phyloP scores from a whole-genome alignment of 2,113 vertebrate species.

The Crotalus tigris region DNA sequence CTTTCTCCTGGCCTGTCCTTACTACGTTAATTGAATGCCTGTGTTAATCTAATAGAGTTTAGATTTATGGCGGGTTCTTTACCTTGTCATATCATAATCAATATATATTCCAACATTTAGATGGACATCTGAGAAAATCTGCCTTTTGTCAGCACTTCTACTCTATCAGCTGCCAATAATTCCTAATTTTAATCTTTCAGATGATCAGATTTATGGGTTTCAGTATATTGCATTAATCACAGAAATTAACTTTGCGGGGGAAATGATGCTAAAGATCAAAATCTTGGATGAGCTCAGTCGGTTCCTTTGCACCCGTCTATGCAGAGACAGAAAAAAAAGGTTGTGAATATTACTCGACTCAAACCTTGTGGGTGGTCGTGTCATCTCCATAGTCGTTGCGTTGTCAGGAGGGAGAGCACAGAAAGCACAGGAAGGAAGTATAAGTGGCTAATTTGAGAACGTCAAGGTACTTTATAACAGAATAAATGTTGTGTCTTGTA shows the following conservation, averaged over 20 bases:
- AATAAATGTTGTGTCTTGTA: no score
- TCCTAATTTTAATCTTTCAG: constrained; percentile 72
- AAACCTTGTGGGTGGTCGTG: constrained; percentile 35
- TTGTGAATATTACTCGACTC: constrained; percentile 44
- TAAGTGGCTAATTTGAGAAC: constrained; percentile 37
- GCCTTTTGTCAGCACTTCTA: constrained; percentile 66
- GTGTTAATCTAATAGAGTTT: constrained; percentile 78
- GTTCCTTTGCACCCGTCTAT: constrained; percentile 11
- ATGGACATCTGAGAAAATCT: constrained; percentile 72
- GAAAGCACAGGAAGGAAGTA: constrained; percentile 11
- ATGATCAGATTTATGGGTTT: constrained; percentile 67
- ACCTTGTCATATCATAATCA: constrained; percentile 76
- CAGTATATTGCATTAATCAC: constrained; percentile 70
- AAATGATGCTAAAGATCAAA: constrained; percentile 73
- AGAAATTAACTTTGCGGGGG: constrained; percentile 75
- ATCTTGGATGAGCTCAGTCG: constrained; percentile 58
- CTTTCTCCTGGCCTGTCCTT: constrained; percentile 71
- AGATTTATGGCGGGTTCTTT: constrained; percentile 73
- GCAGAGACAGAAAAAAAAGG: constrained; percentile 38
- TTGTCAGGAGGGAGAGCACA: constrained; percentile 26
- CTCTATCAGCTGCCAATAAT: constrained; percentile 77
- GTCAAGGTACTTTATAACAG: not conserved
- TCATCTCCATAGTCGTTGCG: constrained; percentile 27
- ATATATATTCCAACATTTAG: constrained; percentile 70
- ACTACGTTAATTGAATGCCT: constrained; percentile 77